A percentile compares a stretch with the other conserved stretches of the same genome.
Evolutionary conservation across 2,888 invertebrate species (phyloP).

Genomic region (Ochropleura plecta): DNA sequence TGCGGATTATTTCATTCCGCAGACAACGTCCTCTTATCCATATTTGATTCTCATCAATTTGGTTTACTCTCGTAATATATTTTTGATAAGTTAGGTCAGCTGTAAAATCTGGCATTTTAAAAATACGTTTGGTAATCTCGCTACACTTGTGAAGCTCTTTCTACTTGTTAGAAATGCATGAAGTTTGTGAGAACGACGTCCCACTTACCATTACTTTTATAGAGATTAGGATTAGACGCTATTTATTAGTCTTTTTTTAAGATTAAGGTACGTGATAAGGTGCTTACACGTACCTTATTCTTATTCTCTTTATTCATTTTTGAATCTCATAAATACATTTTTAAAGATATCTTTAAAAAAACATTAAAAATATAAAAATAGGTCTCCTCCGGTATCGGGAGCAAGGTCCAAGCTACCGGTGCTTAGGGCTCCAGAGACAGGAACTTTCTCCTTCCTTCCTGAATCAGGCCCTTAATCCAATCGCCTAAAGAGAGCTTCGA

Average conservation of each 20-base stretch:
- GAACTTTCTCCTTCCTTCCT: too few species aligned
- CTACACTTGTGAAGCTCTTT: constrained; percentile 33
- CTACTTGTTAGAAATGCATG: constrained; percentile 54
- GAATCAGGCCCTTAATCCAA: too few species aligned
- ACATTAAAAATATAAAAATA: too few species aligned
- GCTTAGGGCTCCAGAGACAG: too few species aligned
- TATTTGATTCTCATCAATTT: constrained; percentile 46
- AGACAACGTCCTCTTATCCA: neutral
- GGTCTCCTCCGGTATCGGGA: too few species aligned
- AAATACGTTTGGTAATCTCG: constrained; percentile 38
- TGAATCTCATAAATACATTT: too few species aligned
- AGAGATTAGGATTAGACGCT: constrained; percentile 3
- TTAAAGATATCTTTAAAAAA: too few species aligned
- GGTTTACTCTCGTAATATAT: constrained; percentile 50
- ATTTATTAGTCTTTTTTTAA: neutral
- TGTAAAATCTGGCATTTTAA: constrained; percentile 37
- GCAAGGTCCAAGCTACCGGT: too few species aligned
- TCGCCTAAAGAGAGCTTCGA: too few species aligned
- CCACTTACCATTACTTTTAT: constrained; percentile 32
- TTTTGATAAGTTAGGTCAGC: constrained; percentile 42
- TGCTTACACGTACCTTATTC: too few species aligned
- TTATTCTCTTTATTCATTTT: too few species aligned
- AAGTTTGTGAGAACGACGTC: constrained; percentile 31
- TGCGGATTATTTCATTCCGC: constrained; percentile 35
- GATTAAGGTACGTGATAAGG: neutral